Base-by-base conservation (phyloP, 2,113 vertebrate genomes). In the Lasiurus cinereus region DNA sequence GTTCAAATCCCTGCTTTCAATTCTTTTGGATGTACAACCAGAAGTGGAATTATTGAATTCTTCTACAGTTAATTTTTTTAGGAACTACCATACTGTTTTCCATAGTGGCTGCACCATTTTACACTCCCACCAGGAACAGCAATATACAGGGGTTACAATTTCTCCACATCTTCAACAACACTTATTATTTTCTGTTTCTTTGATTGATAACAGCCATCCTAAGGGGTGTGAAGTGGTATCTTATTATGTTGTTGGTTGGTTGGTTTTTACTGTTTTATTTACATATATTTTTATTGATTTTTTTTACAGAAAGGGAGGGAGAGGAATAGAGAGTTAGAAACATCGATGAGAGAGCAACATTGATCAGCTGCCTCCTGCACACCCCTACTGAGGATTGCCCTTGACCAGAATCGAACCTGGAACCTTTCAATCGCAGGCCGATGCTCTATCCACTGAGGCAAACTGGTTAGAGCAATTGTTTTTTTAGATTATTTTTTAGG, bases 101-200 rank as follows among this genome's bases (percentile, higher is more conserved):
- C 46, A 72, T 4, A 72, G 15, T 2, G 6, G n/a, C 83, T 88
- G 6, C 2, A 67, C 43, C 46, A 93, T 84, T 84, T 89, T 72
- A 78, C 12, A 64, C 18, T 31, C n/a, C 54, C 22, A 78, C 9
- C 13, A 73, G 27, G 33, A 90, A 56, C 5, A 67, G 31, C 33
- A 90, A 64, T 39, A 27, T 22, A 78, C 18, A 66, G 70, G 22
- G 33, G 21, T 89, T 89, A 33, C 29, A 72, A 46, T 84, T 78
- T 79, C 64, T 78, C 72, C 22, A 79, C 24, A 72, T 72, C 18
- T 52, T 54, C 29, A 43, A 11, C 43, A 88, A 72, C 31, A 92
- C 9, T 77, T 95, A 22, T 78, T 73, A 52, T 66, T 89, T 36
- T 83, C 48, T 43, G 16, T 84, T 84, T 88, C 64, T 83, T 88